A percentile compares a stretch with the other conserved stretches of the same genome.
Evolutionary conservation across 2,888 invertebrate genomes (phyloP).

Genomic region (Agrilus cyanescens): DNA sequence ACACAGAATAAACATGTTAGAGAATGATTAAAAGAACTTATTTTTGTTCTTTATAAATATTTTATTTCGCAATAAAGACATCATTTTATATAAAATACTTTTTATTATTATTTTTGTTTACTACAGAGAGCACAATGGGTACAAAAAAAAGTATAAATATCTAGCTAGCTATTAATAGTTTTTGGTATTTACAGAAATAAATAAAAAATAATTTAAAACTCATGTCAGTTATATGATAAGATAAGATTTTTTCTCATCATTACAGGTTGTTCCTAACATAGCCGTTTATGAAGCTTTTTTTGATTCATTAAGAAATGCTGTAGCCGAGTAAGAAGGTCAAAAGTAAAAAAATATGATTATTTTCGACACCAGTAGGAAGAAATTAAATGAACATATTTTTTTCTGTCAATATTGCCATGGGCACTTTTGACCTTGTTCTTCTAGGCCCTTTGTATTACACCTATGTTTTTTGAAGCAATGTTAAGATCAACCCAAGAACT

Average conservation of each 20-base stretch:
- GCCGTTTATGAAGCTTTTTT: no score
- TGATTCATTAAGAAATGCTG: no score
- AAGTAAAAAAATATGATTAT: no score
- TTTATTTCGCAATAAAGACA: neutral
- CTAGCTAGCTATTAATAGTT: slow-evolving; percentile 4
- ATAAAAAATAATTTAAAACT: slow-evolving; percentile 7
- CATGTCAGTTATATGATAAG: neutral
- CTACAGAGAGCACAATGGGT: slow-evolving; percentile 5
- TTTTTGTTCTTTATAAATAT: neutral
- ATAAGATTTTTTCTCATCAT: slow-evolving; percentile 9
- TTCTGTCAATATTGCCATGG: no score
- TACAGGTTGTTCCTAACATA: slow-evolving; percentile 5
- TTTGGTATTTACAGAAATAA: slow-evolving; percentile 10
- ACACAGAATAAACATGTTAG: slow-evolving; percentile 48
- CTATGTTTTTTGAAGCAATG: no score
- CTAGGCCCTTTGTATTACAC: no score
- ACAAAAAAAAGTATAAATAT: slow-evolving; percentile 12
- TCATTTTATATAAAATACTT: slow-evolving; percentile 2
- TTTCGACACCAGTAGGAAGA: no score
- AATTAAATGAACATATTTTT: no score
- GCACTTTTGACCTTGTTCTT: no score
- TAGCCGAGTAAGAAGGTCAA: no score
- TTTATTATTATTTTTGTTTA: slow-evolving; percentile 7
- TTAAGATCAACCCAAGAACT: no score
- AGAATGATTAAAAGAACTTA: slow-evolving; percentile 7